These are phyloP conservation scores for Cheracebus regulus DNA, from an alignment of 2,797 vertebrate species.

Conservation along the genomic window DNA sequence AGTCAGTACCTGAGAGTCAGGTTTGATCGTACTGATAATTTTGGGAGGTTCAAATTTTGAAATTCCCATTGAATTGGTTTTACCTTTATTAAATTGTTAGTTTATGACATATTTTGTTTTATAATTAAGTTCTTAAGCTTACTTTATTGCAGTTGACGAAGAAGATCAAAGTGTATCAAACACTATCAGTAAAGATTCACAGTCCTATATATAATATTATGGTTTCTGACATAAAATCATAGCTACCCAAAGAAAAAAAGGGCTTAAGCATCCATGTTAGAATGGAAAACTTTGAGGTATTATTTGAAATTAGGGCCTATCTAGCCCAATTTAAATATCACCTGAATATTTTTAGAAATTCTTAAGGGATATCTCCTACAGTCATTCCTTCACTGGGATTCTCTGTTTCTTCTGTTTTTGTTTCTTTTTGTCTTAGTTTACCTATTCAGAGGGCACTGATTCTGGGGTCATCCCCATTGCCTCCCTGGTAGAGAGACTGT, in stretches of 20 bases:
- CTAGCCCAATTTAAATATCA: background rate
- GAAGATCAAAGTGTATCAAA: background rate
- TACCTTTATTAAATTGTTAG: background rate
- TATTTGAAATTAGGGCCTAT: background rate
- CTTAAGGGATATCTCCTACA: background rate
- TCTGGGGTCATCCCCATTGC: background rate
- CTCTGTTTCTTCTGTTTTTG: background rate
- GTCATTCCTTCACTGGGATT: background rate
- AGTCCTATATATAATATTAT: background rate
- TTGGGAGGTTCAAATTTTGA: background rate
- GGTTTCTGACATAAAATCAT: background rate
- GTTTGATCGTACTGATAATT: background rate
- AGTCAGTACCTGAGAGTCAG: background rate
- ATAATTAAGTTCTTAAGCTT: background rate
- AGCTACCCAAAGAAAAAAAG: background rate
- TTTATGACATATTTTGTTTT: background rate
- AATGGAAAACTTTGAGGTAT: background rate
- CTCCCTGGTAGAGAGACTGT: background rate
- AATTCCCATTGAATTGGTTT: background rate
- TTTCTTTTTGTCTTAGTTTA: background rate
- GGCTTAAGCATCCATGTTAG: background rate
- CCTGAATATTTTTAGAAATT: background rate
- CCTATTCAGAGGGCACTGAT: background rate
- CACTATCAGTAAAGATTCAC: background rate
- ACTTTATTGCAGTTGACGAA: background rate